These are phyloP conservation scores for Squalus acanthias DNA, from an alignment of 2,797 vertebrate species.

Conservation along the genomic window DNA sequence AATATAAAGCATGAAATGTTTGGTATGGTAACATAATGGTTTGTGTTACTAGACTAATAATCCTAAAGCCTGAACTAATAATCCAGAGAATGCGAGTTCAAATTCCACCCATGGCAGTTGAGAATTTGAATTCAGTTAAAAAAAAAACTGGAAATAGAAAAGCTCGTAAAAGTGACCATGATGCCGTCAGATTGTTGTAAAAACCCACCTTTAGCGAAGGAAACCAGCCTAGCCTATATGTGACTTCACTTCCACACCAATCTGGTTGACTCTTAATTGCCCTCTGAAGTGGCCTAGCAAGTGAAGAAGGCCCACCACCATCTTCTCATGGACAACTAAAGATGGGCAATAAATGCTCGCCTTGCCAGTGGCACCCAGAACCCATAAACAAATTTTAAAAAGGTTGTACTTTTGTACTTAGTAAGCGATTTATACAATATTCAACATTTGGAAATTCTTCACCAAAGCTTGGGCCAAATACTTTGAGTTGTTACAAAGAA, in stretches of 20 bases:
- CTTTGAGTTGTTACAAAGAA: background rate
- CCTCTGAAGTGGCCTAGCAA: background rate
- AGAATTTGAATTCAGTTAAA: background rate
- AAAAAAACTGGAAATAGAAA: conserved; percentile 58
- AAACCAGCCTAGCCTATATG: background rate
- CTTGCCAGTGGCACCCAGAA: conserved; percentile 11
- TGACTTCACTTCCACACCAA: background rate
- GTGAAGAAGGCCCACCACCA: no score
- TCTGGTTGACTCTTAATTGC: background rate
- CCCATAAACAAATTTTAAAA: background rate
- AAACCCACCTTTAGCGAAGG: background rate
- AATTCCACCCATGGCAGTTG: background rate
- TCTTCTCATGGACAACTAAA: background rate
- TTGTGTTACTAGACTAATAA: no score
- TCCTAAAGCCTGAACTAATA: background rate
- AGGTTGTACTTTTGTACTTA: background rate
- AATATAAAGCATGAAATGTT: background rate
- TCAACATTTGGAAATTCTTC: background rate
- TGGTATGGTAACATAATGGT: background rate
- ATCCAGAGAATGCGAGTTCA: background rate
- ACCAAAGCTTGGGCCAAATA: background rate
- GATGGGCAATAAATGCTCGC: background rate
- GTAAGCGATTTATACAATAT: background rate
- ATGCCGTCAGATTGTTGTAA: background rate
- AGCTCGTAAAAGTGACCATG: background rate